Evolutionary conservation across 2,888 invertebrate species (phyloP), one percentile per base, ranked within the genome.

Genomic region (Acanthosepion lycidas): DNA sequence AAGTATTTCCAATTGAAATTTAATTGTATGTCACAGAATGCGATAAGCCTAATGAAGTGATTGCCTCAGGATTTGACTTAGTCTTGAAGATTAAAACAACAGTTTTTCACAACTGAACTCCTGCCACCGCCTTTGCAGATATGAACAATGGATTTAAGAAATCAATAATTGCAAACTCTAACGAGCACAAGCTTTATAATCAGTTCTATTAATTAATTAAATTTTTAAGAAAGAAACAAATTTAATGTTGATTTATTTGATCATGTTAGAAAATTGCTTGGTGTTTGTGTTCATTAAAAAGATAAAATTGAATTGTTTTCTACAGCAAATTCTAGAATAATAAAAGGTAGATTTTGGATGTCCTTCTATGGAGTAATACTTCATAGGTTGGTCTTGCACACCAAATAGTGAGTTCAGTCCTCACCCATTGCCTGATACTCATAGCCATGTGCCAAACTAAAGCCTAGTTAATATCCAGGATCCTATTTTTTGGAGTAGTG

Each of bases 201-300:
- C n/a, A 15, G 33, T 78, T 78, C 78, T n/a, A n/a, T 78, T 33
- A 78, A 64, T 64, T 26, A 64, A 78, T 78, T 78, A 78, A 78
- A 33, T 78, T 78, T 78, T 78, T 33, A 78, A 33, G 78, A 33
- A 78, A 42, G 3, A 78, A 78, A 33, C 78, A 78, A 78, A 78
- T 78, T 78, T n/a, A 78, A 78, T 78, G n/a, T 78, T 78, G 78
- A 78, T 78, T 78, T 78, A 33, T 78, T 78, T 78, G 78, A 78
- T 78, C 78, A n/a, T 78, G n/a, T 28, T n/a, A 26, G n/a, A 28
- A 28, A 78, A n/a, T 28, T 78, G 12, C 33, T 78, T 18, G n/a
- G 9, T 33, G n/a, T 33, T 33, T 33, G n/a, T 78, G n/a, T 23
- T 20, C 6, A 59, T 59, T 59, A 4, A 23, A 59, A 59, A 59